Conservation (phyloP, 2,888 invertebrate species). For the Drosophila recens region DNA sequence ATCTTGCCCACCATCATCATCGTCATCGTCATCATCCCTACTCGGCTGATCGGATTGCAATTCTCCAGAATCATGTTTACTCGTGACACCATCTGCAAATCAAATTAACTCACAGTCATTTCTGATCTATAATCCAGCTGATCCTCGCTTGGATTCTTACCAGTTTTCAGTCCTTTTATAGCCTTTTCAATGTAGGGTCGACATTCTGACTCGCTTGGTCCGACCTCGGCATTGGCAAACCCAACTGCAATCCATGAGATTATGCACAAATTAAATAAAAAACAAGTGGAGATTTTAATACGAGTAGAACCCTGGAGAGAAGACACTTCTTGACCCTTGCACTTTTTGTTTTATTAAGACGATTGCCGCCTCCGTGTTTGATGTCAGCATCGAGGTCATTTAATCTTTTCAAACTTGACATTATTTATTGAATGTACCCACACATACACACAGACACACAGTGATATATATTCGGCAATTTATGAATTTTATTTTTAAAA, state of each 20-base stretch:
- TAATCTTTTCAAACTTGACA: slow-evolving; percentile 80
- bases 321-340: slow-evolving; percentile 7
- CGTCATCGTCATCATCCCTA: slow-evolving; percentile 68
- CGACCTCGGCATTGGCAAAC: slow-evolving; percentile 89
- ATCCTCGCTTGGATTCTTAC: slow-evolving; percentile 52
- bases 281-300: not conserved
- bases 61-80: slow-evolving; percentile 77
- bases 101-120: not conserved
- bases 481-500: slow-evolving; percentile 79
- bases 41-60: slow-evolving; percentile 83
- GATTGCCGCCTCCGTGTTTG: slow-evolving; percentile 45
- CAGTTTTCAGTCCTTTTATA: slow-evolving; percentile 89
- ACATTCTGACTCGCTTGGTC: slow-evolving; percentile 93
- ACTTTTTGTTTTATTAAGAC: slow-evolving; percentile 18
- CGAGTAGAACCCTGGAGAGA: slow-evolving; percentile 9
- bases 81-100: slow-evolving; percentile 77
- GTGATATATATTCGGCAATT: slow-evolving; percentile 58
- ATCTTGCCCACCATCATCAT: slow-evolving; percentile 73
- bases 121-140: not conserved
- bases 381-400: slow-evolving; percentile 68
- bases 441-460: slow-evolving; percentile 39
- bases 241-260: slow-evolving; percentile 86
- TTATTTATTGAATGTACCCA: slow-evolving; percentile 68
- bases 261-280: not conserved
- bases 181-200: slow-evolving; percentile 96